Base-by-base conservation (phyloP, 2,888 invertebrate genomes). In the Caenorhabditis virilis region DNA sequence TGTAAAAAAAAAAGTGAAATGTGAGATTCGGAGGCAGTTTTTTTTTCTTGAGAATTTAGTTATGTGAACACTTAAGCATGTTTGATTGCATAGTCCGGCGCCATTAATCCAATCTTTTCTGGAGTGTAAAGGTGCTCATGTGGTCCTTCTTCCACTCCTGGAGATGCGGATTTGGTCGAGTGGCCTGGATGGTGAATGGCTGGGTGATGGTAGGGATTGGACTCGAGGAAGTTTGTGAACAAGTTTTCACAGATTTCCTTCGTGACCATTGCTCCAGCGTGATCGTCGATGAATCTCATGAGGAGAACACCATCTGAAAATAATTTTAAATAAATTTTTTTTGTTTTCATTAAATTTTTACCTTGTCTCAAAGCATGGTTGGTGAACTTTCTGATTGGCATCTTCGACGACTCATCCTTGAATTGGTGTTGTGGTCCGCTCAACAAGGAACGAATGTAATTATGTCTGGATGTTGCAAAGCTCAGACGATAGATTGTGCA, bases 401-500 rank as follows among this genome's bases (percentile, higher is more conserved):
- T 15, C 20, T 35, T 47, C 11, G 55, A 47, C 20, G 33, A n/a
- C 4, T 54, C 55, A 18, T 60, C 56, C 23, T 65, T 65, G 55
- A 60, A 56, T 25, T 49, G 39, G 25, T 65, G 55, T 6, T 16
- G 35, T 52, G 56, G 59, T 48, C 65, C 65, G 20, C 50, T 47
- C 13, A 64, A 50, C 6, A 64, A 47, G 26, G 57, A 47, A 41
- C 58, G 38, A 41, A 64, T 59, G 52, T 65, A 65, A 54, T 65
- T 65, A 56, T 56, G 64, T 16, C 81, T 74, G 18, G 73, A 46
- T 20, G 39, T 33, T 2, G 62, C 38, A 18, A 75, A 58, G 23
- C 73, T 45, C 36, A 80, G 46, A 13, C 83, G 82, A 68, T 81
- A 80, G 30, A 84, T 69, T 83, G 85, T 85, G 63, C 85, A 83